Base-by-base conservation (phyloP, 1,140 invertebrate genomes). In the Drosophila orosa region DNA sequence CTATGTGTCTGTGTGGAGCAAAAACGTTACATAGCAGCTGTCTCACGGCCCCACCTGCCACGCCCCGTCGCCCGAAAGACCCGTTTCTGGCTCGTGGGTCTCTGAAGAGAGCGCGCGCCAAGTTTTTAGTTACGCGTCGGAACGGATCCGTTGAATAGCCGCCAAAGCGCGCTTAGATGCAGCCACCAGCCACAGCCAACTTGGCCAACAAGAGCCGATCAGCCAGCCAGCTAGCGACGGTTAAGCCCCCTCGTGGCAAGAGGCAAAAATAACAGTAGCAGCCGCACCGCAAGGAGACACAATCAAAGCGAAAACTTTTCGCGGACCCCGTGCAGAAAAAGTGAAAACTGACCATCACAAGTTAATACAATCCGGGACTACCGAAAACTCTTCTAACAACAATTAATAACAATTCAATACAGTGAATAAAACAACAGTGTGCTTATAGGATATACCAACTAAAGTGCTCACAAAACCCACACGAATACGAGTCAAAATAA, bases 61-160 rank as follows among this genome's bases (percentile, higher is more conserved):
- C 71, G 50, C 48, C 59, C 37, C 39, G 44, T 58, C 67, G 65
- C 65, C 57, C 68, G 69, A 77, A 87, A 83, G 63, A 77, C 79
- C 87, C 78, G 82, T 86, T 75, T 77, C 60, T 74, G 82, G 60
- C 81, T 78, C 81, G 82, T 85, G 82, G 72, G 83, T 48, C 37
- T 52, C 50, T 42, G 66, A 55, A 67, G 63, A 83, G 83, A 89
- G 83, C 84, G 83, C 83, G 83, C 83, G 84, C 84, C 83, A 87
- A 87, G 83, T 87, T 87, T 86, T 87, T 89, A 87, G 83, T 87
- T 80, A 87, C 84, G 83, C 83, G 84, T 87, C 83, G 83, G 79
- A 83, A 87, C 84, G 84, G 68, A 89, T 79, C 84, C 84, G 83
- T 87, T 84, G 80, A 72, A 83, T 85, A 84, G 81, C 77, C 76